phyloP scores from a whole-genome alignment of 2,113 vertebrate genomes.

The Anhinga anhinga region DNA sequence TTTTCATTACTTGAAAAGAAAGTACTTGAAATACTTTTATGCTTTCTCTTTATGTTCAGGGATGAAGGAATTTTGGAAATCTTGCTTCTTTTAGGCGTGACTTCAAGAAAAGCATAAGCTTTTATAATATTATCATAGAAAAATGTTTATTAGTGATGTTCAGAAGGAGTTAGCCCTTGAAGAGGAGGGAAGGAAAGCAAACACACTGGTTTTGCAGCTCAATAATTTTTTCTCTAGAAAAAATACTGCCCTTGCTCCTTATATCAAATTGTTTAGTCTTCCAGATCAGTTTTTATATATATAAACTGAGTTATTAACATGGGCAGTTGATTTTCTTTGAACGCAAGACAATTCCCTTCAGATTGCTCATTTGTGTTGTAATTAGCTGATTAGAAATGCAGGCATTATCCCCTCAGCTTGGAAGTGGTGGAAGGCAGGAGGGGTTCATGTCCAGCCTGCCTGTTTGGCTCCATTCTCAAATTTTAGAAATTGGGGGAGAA shows the following conservation, averaged over 20 bases:
- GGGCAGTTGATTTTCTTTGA: not conserved
- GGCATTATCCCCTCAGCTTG: not conserved
- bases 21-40: not conserved
- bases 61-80: not conserved
- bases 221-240: not conserved
- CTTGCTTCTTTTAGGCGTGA: not conserved
- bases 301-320: not conserved
- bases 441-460: not conserved
- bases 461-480: not conserved
- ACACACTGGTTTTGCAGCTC: not conserved
- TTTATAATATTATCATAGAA: not conserved
- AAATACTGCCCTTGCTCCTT: not conserved
- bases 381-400: not conserved
- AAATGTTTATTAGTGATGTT: not conserved
- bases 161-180: not conserved
- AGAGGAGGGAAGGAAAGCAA: not conserved
- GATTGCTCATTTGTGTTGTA: not conserved
- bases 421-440: not conserved
- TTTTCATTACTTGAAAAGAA: not conserved
- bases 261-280: not conserved
- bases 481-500: not conserved
- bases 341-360: not conserved
- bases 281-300: not conserved
- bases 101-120: accelerated
- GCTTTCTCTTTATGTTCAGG: not conserved